Evolutionary conservation across 2,113 vertebrate genomes (phyloP).

Genomic region (Tragelaphus scriptus): DNA sequence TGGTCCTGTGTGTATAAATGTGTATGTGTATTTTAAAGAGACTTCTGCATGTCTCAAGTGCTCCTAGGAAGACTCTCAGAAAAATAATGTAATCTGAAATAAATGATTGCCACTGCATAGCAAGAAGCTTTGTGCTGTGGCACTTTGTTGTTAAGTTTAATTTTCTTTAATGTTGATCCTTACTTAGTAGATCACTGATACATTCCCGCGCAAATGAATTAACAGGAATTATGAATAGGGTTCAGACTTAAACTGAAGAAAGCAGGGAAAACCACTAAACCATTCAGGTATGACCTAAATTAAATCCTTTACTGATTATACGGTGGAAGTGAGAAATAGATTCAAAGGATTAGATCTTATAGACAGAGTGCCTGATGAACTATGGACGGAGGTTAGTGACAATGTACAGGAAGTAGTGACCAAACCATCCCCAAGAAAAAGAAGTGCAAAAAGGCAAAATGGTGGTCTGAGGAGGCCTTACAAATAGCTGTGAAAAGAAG

Average conservation of each 20-base stretch:
- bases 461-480: background rate
- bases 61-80: background rate
- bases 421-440: background rate
- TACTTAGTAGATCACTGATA: background rate
- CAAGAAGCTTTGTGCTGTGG: background rate
- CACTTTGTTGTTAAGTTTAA: background rate
- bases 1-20: background rate
- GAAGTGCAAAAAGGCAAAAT: background rate
- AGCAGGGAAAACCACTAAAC: background rate
- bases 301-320: background rate
- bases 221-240: background rate
- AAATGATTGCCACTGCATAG: background rate
- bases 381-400: fast-evolving
- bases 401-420: background rate
- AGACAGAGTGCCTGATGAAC: background rate
- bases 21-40: background rate
- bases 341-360: background rate
- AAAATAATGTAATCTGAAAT: background rate
- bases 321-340: background rate
- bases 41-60: background rate
- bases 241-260: background rate
- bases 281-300: background rate
- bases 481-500: background rate
- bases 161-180: background rate
- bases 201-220: background rate